Base-by-base conservation (phyloP, 1,140 invertebrate genomes). In the Pseudomyrmex sp. region DNA sequence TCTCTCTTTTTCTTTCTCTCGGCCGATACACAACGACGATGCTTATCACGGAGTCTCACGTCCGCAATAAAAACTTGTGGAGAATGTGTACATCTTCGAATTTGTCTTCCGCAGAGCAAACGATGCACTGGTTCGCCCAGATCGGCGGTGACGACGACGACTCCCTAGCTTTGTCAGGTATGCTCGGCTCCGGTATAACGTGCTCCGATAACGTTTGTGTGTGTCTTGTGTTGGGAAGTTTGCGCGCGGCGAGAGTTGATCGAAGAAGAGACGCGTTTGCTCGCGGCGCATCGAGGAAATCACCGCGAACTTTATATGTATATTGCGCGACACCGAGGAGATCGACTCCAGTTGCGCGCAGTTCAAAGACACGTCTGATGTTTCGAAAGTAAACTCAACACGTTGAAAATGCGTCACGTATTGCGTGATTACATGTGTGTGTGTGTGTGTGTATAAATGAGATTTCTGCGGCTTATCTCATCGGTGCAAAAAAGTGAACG, bases 81-180 rank as follows among this genome's bases (percentile, higher is more conserved):
- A 75, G 82, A 88, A 85, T 73, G 48, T 72, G 76, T 59, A 50
- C 20, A 72, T 62, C 20, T 59, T 72, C 44, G 35, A 82, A 90
- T 92, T 90, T 89, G 66, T 92, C 90, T 88, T 91, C 83, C 88
- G 82, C 77, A 93, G 93, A 94, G 65, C 92, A 93, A 93, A 94
- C 94, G 87, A 94, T 94, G 92, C 94, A 94, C 85, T 94, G 94
- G 94, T 94, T 94, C 89, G 94, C 94, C 65, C 91, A 93, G 85
- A 90, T 94, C 74, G 94, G 94, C 74, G 86, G 88, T 87, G 90
- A 92, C 74, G 88, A 18, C 18, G 18, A 91, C 69, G 88, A 91
- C 54, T 77, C 89, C n/a, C 74, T 91, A 83, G 88, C 92, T 77
- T 85, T 83, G 62, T 69, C 93, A 94, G 93, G 93, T 94, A 94